Percentiles rank a stretch among this genome's conserved stretches.
phyloP scores from a whole-genome alignment of 2,797 vertebrate species.

The Hipposideros larvatus region DNA sequence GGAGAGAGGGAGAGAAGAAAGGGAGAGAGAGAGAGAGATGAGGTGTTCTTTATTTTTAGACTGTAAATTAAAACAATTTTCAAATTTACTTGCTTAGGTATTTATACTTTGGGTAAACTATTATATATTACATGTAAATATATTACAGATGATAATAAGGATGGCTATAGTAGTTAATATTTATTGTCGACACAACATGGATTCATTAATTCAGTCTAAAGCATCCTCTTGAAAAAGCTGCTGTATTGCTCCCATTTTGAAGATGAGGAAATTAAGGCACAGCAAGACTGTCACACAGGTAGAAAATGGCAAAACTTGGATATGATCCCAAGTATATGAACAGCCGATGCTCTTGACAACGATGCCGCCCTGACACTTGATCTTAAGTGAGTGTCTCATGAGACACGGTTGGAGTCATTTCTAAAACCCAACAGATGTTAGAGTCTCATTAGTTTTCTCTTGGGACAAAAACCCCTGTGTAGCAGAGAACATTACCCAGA shows the following conservation, averaged over 20 bases:
- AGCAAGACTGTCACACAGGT: background rate
- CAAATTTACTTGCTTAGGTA: background rate
- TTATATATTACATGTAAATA: background rate
- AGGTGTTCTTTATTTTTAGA: background rate
- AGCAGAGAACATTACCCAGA: background rate
- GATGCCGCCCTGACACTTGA: background rate
- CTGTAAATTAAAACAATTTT: background rate
- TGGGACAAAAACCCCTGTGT: background rate
- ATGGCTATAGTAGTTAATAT: background rate
- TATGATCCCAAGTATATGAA: background rate
- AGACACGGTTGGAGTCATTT: background rate
- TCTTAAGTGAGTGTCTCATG: background rate
- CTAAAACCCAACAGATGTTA: constrained; percentile 4
- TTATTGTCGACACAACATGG: background rate
- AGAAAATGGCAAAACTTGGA: background rate
- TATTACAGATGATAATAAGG: background rate
- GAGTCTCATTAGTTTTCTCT: background rate
- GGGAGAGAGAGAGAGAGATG: background rate
- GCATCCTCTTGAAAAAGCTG: background rate
- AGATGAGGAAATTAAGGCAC: background rate
- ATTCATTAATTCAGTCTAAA: background rate
- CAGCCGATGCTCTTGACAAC: background rate
- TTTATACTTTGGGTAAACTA: background rate
- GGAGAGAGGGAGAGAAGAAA: background rate
- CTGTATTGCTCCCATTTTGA: background rate